Evolutionary conservation across 2,113 vertebrate species (phyloP), one percentile per base, ranked within the genome.

Genomic region (Apodemus speciosus): DNA sequence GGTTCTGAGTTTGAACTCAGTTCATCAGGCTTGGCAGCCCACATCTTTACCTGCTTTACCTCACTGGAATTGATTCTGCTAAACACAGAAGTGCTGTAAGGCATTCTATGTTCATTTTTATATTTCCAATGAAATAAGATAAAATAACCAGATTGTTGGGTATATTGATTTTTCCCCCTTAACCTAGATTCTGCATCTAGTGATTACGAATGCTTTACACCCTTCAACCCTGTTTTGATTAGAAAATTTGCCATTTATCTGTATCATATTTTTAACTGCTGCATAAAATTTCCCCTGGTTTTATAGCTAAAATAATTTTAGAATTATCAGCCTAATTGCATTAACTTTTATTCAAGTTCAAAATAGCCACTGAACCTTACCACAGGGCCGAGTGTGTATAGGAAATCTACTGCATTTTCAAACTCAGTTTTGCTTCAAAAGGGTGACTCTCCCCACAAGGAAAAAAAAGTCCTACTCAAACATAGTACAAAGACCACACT

Each of bases 361-460:
- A 86, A 92, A 83, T 69, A 94, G 69, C 25, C 71, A 89, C 69
- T 95, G 83, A 96, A 62, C 16, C 3, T 83, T 69, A 81, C 2
- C 94, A 64, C 20, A n/a, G 20, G 16, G 85, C n/a, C 9, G 16
- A 11, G 6, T 60, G 7, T 62, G 14, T 30, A 2, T 1, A 56
- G 72, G 53, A 27, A 91, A 93, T 80, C 68, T 46, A 81, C 53
- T 94, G 3, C 91, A 56, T 90, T 91, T 64, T 76, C 71, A 91
- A 96, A 93, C 66, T 86, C 60, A 89, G 83, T 92, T 86, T 95
- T 93, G 49, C 77, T 94, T 94, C 71, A 89, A 77, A 58, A 88
- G 85, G 60, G 16, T 60, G 14, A 62, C 7, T 8, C 20, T 11
- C 51, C 79, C 21, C 13, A 15, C 40, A 16, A 6, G 35, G n/a